Evolutionary conservation across 2,888 invertebrate genomes (phyloP).

Genomic region (Euplagia quadripunctaria): DNA sequence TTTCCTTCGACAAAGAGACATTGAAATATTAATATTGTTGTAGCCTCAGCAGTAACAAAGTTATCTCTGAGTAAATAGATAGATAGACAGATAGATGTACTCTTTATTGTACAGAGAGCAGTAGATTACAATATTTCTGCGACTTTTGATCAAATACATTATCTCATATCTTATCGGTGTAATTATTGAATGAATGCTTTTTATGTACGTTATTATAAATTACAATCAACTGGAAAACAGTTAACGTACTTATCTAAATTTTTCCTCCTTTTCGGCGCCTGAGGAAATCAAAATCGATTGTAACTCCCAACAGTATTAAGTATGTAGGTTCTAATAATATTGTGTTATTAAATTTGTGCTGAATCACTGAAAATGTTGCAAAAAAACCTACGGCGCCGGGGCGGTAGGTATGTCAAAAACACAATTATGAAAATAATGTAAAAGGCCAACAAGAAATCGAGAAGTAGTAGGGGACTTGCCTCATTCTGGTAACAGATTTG

Average conservation of each 20-base stretch:
- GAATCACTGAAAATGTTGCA: too few relatives aligned
- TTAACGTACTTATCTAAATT: background rate
- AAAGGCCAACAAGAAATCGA: too few relatives aligned
- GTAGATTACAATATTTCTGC: too few relatives aligned
- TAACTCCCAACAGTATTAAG: background rate
- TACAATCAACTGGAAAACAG: background rate
- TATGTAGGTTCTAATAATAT: background rate
- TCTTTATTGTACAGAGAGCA: too few relatives aligned
- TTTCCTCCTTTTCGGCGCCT: background rate
- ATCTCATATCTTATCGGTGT: conserved; percentile 1
- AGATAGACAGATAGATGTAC: too few relatives aligned
- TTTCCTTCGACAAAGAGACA: background rate
- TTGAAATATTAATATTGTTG: background rate
- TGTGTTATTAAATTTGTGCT: too few relatives aligned
- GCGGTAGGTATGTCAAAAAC: too few relatives aligned
- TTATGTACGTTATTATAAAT: background rate
- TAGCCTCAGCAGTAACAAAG: background rate
- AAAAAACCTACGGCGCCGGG: too few relatives aligned
- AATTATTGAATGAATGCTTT: background rate
- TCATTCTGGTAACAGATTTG: too few relatives aligned
- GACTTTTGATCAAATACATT: conserved; percentile 1
- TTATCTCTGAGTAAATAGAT: conserved; percentile 1
- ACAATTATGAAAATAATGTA: too few relatives aligned
- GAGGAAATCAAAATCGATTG: background rate
- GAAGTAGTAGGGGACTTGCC: too few relatives aligned